Conservation (phyloP, 2,113 vertebrate species). For the Phalacrocorax aristotelis region DNA sequence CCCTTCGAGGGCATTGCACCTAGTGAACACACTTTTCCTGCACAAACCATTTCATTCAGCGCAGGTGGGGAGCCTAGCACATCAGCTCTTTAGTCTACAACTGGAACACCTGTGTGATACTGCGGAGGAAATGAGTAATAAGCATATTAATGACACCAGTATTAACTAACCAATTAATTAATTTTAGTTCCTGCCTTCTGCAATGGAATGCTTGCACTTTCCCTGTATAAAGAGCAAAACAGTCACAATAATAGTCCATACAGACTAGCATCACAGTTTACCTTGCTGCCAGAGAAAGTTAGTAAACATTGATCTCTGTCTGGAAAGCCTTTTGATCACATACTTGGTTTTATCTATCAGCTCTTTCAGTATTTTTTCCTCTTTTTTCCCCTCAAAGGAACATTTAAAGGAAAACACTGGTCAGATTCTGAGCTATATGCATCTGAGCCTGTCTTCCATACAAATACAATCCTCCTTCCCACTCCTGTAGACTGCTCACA, state of each 20-base stretch:
- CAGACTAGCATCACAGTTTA: neutral
- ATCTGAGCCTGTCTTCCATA: neutral
- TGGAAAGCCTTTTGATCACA: neutral
- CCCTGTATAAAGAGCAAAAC: neutral
- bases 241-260: neutral
- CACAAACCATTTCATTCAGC: neutral
- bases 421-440: neutral
- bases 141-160: slow-evolving; percentile 14
- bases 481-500: neutral
- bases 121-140: neutral
- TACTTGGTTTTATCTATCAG: neutral
- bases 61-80: neutral
- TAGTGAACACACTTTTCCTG: neutral
- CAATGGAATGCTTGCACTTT: neutral
- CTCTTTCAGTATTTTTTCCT: neutral
- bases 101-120: neutral
- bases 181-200: slow-evolving; percentile 1
- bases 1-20: neutral
- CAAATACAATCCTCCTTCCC: neutral
- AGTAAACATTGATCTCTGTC: neutral
- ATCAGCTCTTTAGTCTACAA: neutral
- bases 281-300: neutral
- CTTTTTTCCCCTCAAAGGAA: neutral
- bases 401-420: neutral
- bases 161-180: slow-evolving; percentile 25